Evolutionary conservation across 2,797 vertebrate species (phyloP).

Genomic region (Chlorospingus flavigularis): DNA sequence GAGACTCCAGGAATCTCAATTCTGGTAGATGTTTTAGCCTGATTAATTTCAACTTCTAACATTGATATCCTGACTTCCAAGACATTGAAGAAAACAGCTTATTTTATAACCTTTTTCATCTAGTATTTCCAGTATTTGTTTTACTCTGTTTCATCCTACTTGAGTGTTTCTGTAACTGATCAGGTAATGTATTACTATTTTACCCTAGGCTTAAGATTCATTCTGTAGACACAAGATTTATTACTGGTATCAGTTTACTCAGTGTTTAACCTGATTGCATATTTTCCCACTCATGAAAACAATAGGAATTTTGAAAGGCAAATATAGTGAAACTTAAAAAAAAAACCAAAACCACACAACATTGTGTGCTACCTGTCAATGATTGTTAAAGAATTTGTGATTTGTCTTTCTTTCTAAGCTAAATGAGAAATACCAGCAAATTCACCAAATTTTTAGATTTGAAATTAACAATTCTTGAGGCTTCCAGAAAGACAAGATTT

Average conservation of each 20-base stretch:
- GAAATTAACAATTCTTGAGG: neutral
- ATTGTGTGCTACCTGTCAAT: neutral
- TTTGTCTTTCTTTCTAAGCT: neutral
- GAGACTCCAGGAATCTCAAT: neutral
- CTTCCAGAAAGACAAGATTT: neutral
- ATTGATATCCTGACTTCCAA: neutral
- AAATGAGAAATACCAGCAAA: neutral
- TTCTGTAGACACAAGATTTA: neutral
- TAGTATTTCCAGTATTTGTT: neutral
- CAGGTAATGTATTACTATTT: neutral
- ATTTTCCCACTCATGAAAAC: constrained; percentile 6
- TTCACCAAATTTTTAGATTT: neutral
- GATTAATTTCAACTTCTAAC: neutral
- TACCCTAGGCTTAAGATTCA: neutral
- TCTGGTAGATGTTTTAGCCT: neutral
- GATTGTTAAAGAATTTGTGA: neutral
- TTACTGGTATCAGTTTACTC: neutral
- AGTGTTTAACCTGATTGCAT: neutral
- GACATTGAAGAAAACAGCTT: neutral
- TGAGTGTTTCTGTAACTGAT: neutral
- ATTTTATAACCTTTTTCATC: neutral
- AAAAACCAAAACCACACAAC: neutral
- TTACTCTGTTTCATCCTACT: neutral
- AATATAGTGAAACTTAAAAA: neutral
- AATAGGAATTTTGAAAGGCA: neutral